phyloP scores from a whole-genome alignment of 2,797 vertebrate species.

The Coendou prehensilis region DNA sequence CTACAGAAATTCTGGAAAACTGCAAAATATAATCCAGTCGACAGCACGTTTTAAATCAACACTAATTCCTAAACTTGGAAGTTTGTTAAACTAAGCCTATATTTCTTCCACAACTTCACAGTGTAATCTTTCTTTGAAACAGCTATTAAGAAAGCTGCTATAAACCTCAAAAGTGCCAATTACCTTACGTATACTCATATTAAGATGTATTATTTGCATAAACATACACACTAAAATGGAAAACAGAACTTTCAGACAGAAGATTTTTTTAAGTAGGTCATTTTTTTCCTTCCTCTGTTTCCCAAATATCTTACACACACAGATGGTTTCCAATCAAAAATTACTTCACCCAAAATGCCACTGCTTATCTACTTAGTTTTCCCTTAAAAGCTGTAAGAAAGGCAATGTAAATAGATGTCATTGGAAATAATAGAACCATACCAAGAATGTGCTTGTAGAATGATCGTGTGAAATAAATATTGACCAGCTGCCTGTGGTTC shows the following conservation, averaged over 20 bases:
- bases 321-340: conserved; percentile 38
- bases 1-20: conserved; percentile 87
- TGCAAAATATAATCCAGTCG: conserved; percentile 79
- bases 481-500: conserved; percentile 98
- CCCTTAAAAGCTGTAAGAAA: conserved; percentile 47
- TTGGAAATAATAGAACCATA: conserved; percentile 86
- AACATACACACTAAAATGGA: conserved; percentile 50
- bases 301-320: not conserved
- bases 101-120: conserved; percentile 47
- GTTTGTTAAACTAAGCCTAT: conserved; percentile 48
- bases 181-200: conserved; percentile 47
- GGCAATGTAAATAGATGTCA: conserved; percentile 34
- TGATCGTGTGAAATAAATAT: conserved; percentile 99
- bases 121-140: conserved; percentile 52
- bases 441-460: conserved; percentile 99
- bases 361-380: conserved; percentile 1
- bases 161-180: conserved; percentile 45
- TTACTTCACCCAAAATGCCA: conserved; percentile 40
- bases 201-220: conserved; percentile 56
- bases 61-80: conserved; percentile 59
- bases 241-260: not conserved
- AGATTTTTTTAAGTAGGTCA: not conserved
- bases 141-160: conserved; percentile 54
- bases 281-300: conserved; percentile 44
- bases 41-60: conserved; percentile 5